phyloP scores from a whole-genome alignment of 2,113 vertebrate species.

The Globicephala melas region DNA sequence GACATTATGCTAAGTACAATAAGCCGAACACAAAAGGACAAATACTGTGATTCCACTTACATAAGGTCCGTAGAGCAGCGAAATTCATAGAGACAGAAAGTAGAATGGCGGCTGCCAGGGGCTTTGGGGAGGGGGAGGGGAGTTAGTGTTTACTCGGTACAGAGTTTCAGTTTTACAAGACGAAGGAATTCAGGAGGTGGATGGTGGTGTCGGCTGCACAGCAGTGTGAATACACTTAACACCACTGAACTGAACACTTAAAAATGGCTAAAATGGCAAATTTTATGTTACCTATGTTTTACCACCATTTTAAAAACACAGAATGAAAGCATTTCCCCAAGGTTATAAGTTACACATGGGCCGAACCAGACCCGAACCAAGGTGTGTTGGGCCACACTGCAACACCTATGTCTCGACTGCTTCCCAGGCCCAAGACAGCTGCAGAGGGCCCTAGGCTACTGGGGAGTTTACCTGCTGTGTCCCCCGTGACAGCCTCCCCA shows the following conservation, averaged over 20 bases:
- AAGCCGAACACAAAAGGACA: background rate
- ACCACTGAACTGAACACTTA: background rate
- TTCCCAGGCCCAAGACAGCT: background rate
- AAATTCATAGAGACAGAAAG: background rate
- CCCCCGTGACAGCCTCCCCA: background rate
- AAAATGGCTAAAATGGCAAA: background rate
- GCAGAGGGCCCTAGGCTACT: background rate
- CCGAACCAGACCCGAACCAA: background rate
- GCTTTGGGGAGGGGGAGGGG: rapidly evolving
- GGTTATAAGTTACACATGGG: background rate
- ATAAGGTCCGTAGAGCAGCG: rapidly evolving
- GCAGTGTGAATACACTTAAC: background rate
- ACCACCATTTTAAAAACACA: background rate
- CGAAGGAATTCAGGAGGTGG: rapidly evolving
- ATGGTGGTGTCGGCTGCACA: background rate
- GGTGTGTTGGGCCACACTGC: background rate
- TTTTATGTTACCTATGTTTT: background rate
- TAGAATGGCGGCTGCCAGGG: background rate
- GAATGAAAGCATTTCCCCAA: background rate
- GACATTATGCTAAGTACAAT: background rate
- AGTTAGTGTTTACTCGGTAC: background rate
- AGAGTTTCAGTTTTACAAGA: background rate
- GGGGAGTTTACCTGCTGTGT: background rate
- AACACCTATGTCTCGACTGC: background rate
- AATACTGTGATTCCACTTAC: background rate